These are phyloP conservation scores for Agapornis roseicollis DNA, from an alignment of 2,113 vertebrate species.

Conservation along the genomic window DNA sequence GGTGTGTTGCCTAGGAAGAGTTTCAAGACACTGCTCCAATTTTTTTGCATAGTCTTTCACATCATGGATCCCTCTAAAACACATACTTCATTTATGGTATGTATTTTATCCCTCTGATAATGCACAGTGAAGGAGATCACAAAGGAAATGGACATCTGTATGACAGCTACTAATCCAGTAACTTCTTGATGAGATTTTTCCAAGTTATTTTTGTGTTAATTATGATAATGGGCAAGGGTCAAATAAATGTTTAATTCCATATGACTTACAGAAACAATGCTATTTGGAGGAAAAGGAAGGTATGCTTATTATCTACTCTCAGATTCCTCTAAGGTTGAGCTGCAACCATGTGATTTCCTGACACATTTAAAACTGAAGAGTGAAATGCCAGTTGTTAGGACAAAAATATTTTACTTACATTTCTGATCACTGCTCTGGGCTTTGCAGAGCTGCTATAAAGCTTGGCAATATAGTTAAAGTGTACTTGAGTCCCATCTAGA, in stretches of 20 bases:
- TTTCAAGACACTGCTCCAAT: background rate
- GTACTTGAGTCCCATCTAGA: background rate
- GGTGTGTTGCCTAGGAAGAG: background rate
- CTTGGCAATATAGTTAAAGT: constrained; percentile 18
- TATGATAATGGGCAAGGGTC: background rate
- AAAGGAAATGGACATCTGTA: background rate
- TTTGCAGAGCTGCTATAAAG: constrained; percentile 24
- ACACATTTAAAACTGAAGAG: background rate
- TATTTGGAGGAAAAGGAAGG: background rate
- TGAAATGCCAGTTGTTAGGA: background rate
- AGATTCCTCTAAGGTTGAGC: background rate
- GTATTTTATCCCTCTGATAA: background rate
- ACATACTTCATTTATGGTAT: background rate
- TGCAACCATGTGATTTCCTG: background rate
- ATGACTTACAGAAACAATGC: background rate
- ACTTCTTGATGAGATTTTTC: background rate
- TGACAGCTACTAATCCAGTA: background rate
- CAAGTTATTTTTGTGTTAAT: background rate
- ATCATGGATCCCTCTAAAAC: background rate
- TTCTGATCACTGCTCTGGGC: constrained; percentile 20
- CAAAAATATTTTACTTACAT: background rate
- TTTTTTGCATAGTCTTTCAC: background rate
- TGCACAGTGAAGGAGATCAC: background rate
- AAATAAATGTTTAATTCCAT: background rate
- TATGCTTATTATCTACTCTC: background rate